Evolutionary conservation across 2,888 invertebrate genomes (phyloP).

Genomic region (Spodoptera exigua): DNA sequence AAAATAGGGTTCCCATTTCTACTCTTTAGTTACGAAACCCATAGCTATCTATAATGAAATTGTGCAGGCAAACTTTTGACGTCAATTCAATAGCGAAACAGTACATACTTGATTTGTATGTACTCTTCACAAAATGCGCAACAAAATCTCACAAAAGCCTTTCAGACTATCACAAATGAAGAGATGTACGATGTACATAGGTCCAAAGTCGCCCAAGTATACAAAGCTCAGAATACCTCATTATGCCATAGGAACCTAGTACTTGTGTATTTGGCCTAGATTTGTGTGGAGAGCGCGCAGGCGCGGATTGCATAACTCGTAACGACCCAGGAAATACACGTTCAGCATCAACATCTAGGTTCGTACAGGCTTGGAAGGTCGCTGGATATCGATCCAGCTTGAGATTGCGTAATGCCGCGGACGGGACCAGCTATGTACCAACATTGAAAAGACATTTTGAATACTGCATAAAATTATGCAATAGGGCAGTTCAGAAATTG

Average conservation of each 20-base stretch:
- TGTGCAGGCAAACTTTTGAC: too few relatives aligned
- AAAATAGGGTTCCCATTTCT: too few relatives aligned
- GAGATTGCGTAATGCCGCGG: slow-evolving; percentile 48
- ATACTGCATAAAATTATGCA: too few relatives aligned
- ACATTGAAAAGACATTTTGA: too few relatives aligned
- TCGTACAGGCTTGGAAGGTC: slow-evolving; percentile 42
- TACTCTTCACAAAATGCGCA: too few relatives aligned
- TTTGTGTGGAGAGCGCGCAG: slow-evolving; percentile 42
- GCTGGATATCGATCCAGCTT: slow-evolving; percentile 50
- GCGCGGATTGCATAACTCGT: slow-evolving; percentile 57
- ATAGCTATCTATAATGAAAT: too few relatives aligned
- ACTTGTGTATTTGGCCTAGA: slow-evolving; percentile 47
- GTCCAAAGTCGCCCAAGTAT: background rate
- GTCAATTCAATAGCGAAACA: too few relatives aligned
- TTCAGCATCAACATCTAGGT: slow-evolving; percentile 48
- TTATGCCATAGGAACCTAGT: slow-evolving; percentile 25
- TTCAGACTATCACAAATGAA: background rate
- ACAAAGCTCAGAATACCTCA: background rate
- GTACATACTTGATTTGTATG: too few relatives aligned
- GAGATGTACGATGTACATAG: background rate
- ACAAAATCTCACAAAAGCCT: too few relatives aligned
- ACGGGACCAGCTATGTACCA: slow-evolving; percentile 4
- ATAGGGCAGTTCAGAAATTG: too few relatives aligned
- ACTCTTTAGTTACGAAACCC: too few relatives aligned
- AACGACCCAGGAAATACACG: slow-evolving; percentile 53